Conservation (phyloP, 1,140 invertebrate species). For the Bactericera cockerelli region DNA sequence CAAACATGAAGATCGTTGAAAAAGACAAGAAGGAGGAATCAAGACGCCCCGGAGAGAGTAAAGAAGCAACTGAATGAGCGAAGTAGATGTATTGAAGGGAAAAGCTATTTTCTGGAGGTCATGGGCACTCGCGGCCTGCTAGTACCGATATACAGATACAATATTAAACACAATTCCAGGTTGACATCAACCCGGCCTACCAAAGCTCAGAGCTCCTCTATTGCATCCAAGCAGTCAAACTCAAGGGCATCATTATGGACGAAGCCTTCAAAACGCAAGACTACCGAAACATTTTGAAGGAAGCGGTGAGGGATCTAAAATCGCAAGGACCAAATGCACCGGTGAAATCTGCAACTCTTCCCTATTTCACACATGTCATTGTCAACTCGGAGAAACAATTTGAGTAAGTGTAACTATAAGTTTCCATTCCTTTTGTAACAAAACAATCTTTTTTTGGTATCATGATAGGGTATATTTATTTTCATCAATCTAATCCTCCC, state of each 20-base stretch:
- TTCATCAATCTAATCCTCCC: too few species aligned
- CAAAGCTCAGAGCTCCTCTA: conserved; percentile 59
- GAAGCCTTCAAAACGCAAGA: conserved; percentile 47
- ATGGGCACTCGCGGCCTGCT: too few species aligned
- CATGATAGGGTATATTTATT: conserved; percentile 10
- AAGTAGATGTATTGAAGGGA: too few species aligned
- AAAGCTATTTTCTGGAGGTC: too few species aligned
- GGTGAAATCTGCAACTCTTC: conserved; percentile 23
- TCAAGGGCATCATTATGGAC: conserved; percentile 53
- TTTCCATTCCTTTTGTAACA: neutral
- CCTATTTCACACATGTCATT: conserved; percentile 37
- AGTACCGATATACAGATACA: too few species aligned
- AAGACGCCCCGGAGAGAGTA: too few species aligned
- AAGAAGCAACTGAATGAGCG: too few species aligned
- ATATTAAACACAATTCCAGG: too few species aligned
- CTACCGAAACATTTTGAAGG: conserved; percentile 49
- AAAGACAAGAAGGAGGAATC: too few species aligned
- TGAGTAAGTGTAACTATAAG: too few species aligned
- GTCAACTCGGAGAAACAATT: conserved; percentile 33
- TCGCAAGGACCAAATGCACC: neutral
- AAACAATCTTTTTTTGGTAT: neutral
- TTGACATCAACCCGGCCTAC: conserved; percentile 73
- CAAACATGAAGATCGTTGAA: too few species aligned
- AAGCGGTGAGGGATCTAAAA: conserved; percentile 19
- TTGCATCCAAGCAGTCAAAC: conserved; percentile 56